A percentile compares a stretch with the other conserved stretches of the same genome.
phyloP scores from a whole-genome alignment of 2,888 invertebrate genomes.

The Agriopis leucophaearia region DNA sequence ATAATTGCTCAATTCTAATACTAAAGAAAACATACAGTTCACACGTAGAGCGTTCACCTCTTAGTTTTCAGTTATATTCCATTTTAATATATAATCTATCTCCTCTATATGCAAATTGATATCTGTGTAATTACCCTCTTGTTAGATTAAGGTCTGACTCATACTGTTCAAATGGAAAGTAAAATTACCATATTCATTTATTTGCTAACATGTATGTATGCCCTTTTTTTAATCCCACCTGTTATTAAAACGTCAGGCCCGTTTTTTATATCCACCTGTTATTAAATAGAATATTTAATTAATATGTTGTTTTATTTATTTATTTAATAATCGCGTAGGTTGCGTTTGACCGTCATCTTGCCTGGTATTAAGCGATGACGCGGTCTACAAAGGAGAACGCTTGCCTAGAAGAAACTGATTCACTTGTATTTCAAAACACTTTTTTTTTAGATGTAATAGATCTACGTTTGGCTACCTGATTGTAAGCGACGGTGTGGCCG shows the following conservation, averaged over 20 bases:
- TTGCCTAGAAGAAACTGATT: too few relatives aligned
- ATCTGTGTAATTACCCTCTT: slow-evolving; percentile 68
- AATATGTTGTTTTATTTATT: too few relatives aligned
- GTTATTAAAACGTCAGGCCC: slow-evolving; percentile 20
- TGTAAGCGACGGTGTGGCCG: too few relatives aligned
- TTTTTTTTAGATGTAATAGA: too few relatives aligned
- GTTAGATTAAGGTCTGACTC: slow-evolving; percentile 61
- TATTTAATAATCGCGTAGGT: too few relatives aligned
- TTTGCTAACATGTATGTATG: slow-evolving; percentile 51
- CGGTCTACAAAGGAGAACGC: too few relatives aligned
- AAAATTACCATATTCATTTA: slow-evolving; percentile 64
- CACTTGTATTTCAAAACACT: too few relatives aligned
- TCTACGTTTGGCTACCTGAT: too few relatives aligned
- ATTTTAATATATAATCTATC: slow-evolving; percentile 64
- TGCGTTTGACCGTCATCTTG: too few relatives aligned
- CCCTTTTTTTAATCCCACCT: slow-evolving; percentile 13
- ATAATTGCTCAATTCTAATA: slow-evolving; percentile 39
- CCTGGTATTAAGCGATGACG: too few relatives aligned
- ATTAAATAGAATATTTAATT: slow-evolving; percentile 17
- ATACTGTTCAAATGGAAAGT: slow-evolving; percentile 60
- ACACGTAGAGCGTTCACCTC: slow-evolving; percentile 71
- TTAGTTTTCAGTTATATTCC: slow-evolving; percentile 60
- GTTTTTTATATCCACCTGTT: slow-evolving; percentile 15
- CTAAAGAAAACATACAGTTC: slow-evolving; percentile 54
- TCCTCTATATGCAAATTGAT: slow-evolving; percentile 73